These are phyloP conservation scores for Masticophis lateralis DNA, from an alignment of 2,797 vertebrate genomes.

Conservation along the genomic window DNA sequence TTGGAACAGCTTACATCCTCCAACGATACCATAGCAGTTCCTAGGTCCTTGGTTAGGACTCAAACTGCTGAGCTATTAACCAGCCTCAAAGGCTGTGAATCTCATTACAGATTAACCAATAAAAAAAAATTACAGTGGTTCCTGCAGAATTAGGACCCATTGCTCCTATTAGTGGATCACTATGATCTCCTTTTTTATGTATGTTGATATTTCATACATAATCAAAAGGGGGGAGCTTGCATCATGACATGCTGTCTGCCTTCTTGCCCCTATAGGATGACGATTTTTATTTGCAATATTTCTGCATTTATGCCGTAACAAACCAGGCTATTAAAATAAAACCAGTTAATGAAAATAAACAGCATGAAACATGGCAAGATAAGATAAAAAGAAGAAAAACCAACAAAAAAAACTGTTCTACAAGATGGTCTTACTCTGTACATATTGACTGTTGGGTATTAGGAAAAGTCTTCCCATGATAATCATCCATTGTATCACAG, in stretches of 20 bases:
- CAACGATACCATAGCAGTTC: too few species aligned
- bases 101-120: too few species aligned
- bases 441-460: not conserved
- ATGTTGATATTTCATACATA: not conserved
- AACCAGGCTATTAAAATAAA: not conserved
- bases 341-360: not conserved
- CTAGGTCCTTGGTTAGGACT: too few species aligned
- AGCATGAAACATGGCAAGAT: not conserved
- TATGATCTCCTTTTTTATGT: not conserved
- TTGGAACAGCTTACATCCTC: too few species aligned
- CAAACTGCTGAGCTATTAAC: too few species aligned
- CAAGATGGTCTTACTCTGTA: not conserved
- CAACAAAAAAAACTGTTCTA: not conserved
- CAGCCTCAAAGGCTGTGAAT: too few species aligned
- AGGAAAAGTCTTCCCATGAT: not conserved
- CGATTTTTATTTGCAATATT: not conserved
- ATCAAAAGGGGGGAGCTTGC: not conserved
- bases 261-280: not conserved
- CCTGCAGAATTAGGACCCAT: not conserved
- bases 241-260: not conserved
- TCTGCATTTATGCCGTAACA: not conserved
- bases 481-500: not conserved
- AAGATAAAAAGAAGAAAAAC: not conserved
- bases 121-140: not conserved
- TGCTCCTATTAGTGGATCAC: not conserved